Base-by-base conservation (phyloP, 2,113 vertebrate species). In the Protobothrops mucrosquamatus region DNA sequence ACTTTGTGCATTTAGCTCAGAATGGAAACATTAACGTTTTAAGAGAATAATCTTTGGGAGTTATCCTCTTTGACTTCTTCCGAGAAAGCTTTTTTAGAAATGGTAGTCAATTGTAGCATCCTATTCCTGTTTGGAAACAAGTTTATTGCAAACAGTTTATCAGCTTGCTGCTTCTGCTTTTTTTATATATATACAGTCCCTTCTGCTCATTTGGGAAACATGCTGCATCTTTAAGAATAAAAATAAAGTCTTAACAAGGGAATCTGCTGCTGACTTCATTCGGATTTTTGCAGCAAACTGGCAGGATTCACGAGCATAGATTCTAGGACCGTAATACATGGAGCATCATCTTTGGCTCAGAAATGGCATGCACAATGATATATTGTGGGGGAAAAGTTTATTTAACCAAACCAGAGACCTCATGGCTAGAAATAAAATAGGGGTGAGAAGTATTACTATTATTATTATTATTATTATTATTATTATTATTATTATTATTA, bases 21-120 rank as follows among this genome's bases (percentile, higher is more conserved):
- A 97, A 96, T 91, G 94, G 95, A 57, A 94, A 94, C 95, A 96
- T 97, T 97, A 97, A 97, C 95, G 97, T 97, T 98, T 97, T 97
- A 97, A 97, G 96, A 97, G 94, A 95, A 95, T 95, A 94, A 97
- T 96, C 96, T 97, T 97, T 97, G 95, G 95, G 95, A 97, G 93
- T 96, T 96, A 95, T 95, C 97, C 95, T 97, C 92, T 94, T 94
- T 96, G 94, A 87, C 93, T 85, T 95, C 2, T 96, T 96, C 95
- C 95, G 87, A 74, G 89, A 93, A 92, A 92, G 85, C 9, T 92
- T 4, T 96, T 92, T 95, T 93, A 92, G 88, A 95, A 97, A 96
- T 89, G 89, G 88, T 85, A 85, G 54, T 34, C 94, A 96, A 95
- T 93, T 56, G 88, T 89, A 90, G 92, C 86, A 91, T 93, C 5